Conservation (phyloP, 2,113 vertebrate species). For the Lasiurus cinereus region DNA sequence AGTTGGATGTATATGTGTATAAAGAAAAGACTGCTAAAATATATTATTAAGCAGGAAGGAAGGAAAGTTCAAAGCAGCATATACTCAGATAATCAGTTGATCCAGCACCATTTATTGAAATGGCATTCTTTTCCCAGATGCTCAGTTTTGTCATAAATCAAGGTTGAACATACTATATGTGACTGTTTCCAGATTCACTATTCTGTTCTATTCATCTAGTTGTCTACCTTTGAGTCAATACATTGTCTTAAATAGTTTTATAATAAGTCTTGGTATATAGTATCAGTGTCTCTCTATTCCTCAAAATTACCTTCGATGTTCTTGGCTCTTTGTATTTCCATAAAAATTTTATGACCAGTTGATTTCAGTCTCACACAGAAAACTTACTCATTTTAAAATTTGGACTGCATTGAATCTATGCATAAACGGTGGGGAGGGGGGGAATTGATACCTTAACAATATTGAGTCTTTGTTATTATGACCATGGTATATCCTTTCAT, state of each 20-base stretch:
- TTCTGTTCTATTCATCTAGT: background rate
- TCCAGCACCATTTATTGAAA: conserved; percentile 3
- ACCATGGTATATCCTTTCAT: background rate
- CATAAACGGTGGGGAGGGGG: background rate
- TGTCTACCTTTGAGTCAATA: background rate
- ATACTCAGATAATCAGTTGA: background rate
- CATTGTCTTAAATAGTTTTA: background rate
- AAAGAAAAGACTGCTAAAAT: background rate
- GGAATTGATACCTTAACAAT: background rate
- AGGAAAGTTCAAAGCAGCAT: background rate
- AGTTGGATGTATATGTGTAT: background rate
- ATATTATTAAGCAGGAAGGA: background rate
- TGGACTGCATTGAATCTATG: background rate
- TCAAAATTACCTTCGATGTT: background rate
- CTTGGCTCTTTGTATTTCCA: conserved; percentile 12
- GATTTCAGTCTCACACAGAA: background rate
- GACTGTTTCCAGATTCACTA: background rate
- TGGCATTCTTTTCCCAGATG: background rate
- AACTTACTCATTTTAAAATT: conserved; percentile 28
- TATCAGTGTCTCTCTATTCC: background rate
- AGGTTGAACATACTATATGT: background rate
- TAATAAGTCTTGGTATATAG: background rate
- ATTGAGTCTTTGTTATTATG: background rate
- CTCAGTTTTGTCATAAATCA: background rate
- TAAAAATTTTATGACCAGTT: background rate